Percentiles rank a stretch among this genome's conserved stretches.
Conservation (phyloP, 2,797 vertebrate species). For the Furcifer pardalis region DNA sequence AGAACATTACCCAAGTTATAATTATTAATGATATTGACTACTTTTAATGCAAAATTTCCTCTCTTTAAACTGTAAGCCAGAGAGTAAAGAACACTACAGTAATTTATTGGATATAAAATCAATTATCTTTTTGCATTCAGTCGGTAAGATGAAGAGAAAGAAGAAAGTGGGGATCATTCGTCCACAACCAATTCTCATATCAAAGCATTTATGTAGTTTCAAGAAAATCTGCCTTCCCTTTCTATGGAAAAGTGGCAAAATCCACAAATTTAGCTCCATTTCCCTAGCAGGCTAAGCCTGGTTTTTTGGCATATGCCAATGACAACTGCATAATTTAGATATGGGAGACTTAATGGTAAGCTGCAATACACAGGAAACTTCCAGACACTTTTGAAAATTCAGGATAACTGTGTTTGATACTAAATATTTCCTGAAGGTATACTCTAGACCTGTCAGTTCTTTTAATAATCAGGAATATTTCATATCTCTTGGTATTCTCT, state of each 20-base stretch:
- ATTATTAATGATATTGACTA: not conserved
- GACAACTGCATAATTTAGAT: not conserved
- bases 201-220: not conserved
- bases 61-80: not conserved
- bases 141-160: not conserved
- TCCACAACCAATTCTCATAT: not conserved
- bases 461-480: not conserved
- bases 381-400: not conserved
- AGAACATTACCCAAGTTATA: not conserved
- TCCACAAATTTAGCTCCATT: not conserved
- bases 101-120: not conserved
- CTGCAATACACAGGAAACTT: not conserved
- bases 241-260: not conserved
- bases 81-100: not conserved
- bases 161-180: not conserved
- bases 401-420: conserved; percentile 1
- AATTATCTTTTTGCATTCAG: not conserved
- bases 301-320: not conserved
- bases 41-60: not conserved
- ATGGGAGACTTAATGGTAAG: not conserved
- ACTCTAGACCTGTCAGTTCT: not conserved
- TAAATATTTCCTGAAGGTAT: not conserved
- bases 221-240: not conserved
- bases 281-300: not conserved
- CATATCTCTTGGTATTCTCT: not conserved